These are phyloP conservation scores for Megastigmus dorsalis DNA, from an alignment of 2,888 invertebrate genomes.

Conservation along the genomic window DNA sequence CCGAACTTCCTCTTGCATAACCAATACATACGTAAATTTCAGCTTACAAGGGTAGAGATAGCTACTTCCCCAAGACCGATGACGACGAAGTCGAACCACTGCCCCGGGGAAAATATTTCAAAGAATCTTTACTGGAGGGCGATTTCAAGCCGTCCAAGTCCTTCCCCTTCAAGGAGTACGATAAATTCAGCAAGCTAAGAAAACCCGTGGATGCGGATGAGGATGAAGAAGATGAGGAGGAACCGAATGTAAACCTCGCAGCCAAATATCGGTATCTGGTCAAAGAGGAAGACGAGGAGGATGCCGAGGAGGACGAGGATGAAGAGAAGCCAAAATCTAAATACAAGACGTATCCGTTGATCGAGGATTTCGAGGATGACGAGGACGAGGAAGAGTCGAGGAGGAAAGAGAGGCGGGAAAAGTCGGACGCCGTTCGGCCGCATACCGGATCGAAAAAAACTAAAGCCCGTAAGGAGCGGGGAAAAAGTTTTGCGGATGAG, in stretches of 20 bases:
- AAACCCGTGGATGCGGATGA: constrained; percentile 1
- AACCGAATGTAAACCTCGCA: constrained; percentile 43
- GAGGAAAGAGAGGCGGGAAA: constrained; percentile 35
- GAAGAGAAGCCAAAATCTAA: constrained; percentile 57
- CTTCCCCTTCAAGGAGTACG: constrained; percentile 61
- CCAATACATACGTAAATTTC: no score
- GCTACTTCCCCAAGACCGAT: constrained; percentile 40
- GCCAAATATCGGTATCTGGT: constrained; percentile 48
- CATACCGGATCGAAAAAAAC: constrained; percentile 10
- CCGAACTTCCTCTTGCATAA: no score
- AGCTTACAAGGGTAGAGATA: constrained; percentile 26
- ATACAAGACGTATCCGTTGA: not conserved
- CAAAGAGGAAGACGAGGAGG: constrained; percentile 20
- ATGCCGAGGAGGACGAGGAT: constrained; percentile 36
- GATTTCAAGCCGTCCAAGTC: constrained; percentile 61
- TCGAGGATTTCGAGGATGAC: constrained; percentile 55
- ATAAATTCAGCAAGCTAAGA: constrained; percentile 42
- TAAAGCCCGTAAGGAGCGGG: constrained; percentile 28
- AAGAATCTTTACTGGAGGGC: constrained; percentile 53
- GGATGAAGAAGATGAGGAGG: constrained; percentile 4
- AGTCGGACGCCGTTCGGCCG: not conserved
- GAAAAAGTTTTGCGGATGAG: constrained; percentile 57
- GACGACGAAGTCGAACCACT: constrained; percentile 33
- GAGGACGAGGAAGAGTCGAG: constrained; percentile 60
- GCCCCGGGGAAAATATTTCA: constrained; percentile 50